phyloP scores from a whole-genome alignment of 2,888 invertebrate species.

The Pyrochroa serraticornis region DNA sequence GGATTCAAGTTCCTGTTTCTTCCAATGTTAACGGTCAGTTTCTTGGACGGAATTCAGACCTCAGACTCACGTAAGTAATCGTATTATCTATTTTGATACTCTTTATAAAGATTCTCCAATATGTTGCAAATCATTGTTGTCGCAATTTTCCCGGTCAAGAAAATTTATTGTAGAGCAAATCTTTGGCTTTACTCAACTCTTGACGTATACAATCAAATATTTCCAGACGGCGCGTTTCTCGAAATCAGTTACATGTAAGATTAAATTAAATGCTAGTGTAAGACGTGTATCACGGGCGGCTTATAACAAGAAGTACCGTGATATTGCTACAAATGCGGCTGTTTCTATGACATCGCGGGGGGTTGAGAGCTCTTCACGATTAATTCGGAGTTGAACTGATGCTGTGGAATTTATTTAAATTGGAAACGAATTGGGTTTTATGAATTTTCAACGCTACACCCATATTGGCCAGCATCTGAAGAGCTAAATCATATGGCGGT shows the following conservation, averaged over 20 bases:
- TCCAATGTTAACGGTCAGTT: no score
- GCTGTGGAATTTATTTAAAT: conserved; percentile 32
- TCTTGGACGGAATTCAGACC: no score
- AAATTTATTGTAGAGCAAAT: conserved; percentile 15
- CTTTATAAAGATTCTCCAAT: no score
- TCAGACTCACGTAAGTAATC: no score
- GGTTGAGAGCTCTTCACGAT: conserved; percentile 28
- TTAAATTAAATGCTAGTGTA: conserved; percentile 34
- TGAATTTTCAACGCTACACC: conserved; percentile 18
- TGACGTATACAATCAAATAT: conserved; percentile 32
- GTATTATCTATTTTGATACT: no score
- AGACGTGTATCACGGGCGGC: conserved; percentile 30
- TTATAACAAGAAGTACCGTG: conserved; percentile 31
- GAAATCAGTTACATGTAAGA: conserved; percentile 32
- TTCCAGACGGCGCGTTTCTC: conserved; percentile 32
- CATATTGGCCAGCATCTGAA: no score
- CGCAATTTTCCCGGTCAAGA: conserved; percentile 24
- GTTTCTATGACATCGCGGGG: conserved; percentile 30
- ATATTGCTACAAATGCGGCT: conserved; percentile 33
- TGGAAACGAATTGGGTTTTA: conserved; percentile 28
- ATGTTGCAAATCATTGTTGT: no score
- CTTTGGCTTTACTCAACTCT: conserved; percentile 14
- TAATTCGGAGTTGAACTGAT: conserved; percentile 29
- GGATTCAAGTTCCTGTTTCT: no score
- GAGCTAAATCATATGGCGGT: no score